Percentiles rank a stretch among this genome's conserved stretches.
phyloP scores from a whole-genome alignment of 2,888 invertebrate species.

The Melieria omissa region DNA sequence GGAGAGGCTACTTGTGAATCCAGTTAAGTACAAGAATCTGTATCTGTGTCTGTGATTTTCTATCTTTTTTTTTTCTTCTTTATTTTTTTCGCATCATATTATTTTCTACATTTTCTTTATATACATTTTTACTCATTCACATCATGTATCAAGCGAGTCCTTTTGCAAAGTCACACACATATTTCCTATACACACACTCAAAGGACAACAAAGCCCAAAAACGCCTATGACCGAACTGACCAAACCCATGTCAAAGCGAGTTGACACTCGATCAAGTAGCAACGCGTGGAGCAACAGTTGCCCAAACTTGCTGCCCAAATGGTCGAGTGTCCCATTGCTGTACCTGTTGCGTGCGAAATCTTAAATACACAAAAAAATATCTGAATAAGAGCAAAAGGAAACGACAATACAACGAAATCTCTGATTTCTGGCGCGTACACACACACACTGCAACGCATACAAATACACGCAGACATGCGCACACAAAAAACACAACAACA shows the following conservation, averaged over 20 bases:
- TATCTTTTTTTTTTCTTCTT: too few relatives aligned
- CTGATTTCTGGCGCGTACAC: not conserved
- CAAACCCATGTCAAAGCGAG: slow-evolving; percentile 21
- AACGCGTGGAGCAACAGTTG: not conserved
- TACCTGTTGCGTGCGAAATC: slow-evolving; percentile 16
- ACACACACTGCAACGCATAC: not conserved
- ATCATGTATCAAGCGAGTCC: too few relatives aligned
- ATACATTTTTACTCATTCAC: too few relatives aligned
- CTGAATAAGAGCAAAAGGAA: not conserved
- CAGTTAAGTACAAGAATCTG: too few relatives aligned
- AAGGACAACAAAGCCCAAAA: too few relatives aligned
- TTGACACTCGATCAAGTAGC: not conserved
- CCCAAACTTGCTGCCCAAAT: not conserved
- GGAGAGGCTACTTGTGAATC: too few relatives aligned
- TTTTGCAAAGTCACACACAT: too few relatives aligned
- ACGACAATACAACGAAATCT: not conserved
- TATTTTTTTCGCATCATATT: too few relatives aligned
- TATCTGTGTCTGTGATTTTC: too few relatives aligned
- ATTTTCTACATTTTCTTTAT: too few relatives aligned
- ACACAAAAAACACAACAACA: slow-evolving; percentile 14
- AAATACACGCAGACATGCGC: not conserved
- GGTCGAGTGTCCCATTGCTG: not conserved
- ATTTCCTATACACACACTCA: too few relatives aligned
- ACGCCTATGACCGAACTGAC: not conserved
- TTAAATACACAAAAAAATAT: not conserved